Evolutionary conservation across 2,797 vertebrate genomes (phyloP).

Genomic region (Silurus aristotelis): DNA sequence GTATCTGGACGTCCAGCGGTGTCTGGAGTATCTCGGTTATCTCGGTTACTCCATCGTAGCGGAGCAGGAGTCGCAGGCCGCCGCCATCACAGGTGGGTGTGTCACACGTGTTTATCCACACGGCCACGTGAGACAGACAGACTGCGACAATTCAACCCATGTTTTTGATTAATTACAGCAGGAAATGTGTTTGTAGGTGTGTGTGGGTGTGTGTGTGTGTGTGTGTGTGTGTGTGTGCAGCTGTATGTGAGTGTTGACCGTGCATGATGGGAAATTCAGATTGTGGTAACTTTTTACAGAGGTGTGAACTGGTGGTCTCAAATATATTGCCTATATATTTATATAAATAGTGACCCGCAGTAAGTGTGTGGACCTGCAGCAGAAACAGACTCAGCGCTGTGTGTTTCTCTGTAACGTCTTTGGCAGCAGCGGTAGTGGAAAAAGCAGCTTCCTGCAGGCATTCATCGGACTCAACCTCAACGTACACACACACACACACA

Average conservation of each 20-base stretch:
- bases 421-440: conserved; percentile 86
- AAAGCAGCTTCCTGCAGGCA: conserved; percentile 90
- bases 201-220: not conserved
- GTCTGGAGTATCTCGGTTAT: conserved; percentile 93
- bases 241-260: too few species aligned
- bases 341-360: conserved; percentile 82
- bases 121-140: not conserved
- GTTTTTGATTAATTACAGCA: not conserved
- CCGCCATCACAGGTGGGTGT: conserved; percentile 85
- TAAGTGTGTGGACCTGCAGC: conserved; percentile 96
- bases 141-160: not conserved
- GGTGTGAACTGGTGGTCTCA: not conserved
- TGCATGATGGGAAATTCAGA: too few species aligned
- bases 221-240: not conserved
- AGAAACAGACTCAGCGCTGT: conserved; percentile 93
- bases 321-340: not conserved
- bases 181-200: not conserved
- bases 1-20: conserved; percentile 91
- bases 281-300: not conserved
- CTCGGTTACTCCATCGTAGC: conserved; percentile 92
- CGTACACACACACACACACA: conserved; percentile 66
- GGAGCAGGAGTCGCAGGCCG: conserved; percentile 93
- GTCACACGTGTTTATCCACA: not conserved
- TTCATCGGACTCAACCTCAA: conserved; percentile 87
- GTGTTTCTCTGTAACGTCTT: conserved; percentile 94